Percentiles rank a stretch among this genome's conserved stretches.
These are phyloP conservation scores for Diabrotica virgifera DNA, from an alignment of 1,140 invertebrate species.

Conservation along the genomic window DNA sequence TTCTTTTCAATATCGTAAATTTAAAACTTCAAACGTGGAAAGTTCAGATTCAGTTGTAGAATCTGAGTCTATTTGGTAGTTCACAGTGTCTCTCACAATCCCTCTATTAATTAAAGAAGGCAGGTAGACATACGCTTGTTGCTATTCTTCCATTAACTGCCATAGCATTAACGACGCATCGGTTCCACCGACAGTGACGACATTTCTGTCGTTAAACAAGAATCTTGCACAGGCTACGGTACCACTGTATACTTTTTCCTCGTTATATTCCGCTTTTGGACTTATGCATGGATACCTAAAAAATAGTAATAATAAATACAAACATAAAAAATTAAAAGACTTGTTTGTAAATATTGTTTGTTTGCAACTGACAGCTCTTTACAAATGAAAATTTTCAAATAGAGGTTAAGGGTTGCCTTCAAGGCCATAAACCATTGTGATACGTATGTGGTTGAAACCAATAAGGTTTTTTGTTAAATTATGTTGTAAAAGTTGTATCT, in stretches of 20 bases:
- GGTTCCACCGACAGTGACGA: conserved; percentile 86
- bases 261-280: conserved; percentile 81
- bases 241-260: conserved; percentile 86
- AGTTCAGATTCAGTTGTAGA: conserved; percentile 36
- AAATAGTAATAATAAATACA: conserved; percentile 8
- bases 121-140: conserved; percentile 25
- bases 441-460: too few species aligned
- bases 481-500: too few species aligned
- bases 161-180: conserved; percentile 91
- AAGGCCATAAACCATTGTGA: too few species aligned
- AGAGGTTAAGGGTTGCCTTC: too few species aligned
- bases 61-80: conserved; percentile 30
- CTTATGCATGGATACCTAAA: conserved; percentile 77
- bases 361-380: too few species aligned
- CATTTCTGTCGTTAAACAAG: conserved; percentile 78
- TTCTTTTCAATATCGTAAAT: conserved; percentile 26
- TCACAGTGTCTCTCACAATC: conserved; percentile 15
- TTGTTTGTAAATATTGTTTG: too few species aligned
- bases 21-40: conserved; percentile 39
- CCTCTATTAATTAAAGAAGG: conserved; percentile 22
- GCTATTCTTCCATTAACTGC: conserved; percentile 78
- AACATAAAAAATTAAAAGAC: too few species aligned
- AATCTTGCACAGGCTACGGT: conserved; percentile 79
- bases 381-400: too few species aligned
- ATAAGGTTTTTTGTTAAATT: too few species aligned